Conservation (phyloP, 2,888 invertebrate genomes). For the Hirtodrosophila alboralis region DNA sequence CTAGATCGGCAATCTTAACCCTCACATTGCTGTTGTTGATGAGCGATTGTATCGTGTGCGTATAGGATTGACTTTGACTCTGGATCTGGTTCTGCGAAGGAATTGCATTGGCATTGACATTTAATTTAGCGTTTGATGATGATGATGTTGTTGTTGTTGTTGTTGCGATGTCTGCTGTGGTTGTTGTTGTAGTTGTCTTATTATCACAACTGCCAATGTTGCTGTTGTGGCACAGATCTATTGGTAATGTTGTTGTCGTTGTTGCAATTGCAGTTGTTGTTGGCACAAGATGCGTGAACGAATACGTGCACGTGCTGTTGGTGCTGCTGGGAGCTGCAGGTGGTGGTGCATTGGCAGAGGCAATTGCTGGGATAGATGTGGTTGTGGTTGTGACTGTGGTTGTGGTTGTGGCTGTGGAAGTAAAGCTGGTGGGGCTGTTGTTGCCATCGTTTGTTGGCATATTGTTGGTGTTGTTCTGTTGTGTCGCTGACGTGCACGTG, state of each 20-base stretch:
- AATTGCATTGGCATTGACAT: conserved; percentile 81
- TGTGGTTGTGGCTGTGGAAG: conserved; percentile 32
- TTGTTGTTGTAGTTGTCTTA: conserved; percentile 34
- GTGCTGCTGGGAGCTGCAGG: conserved; percentile 52
- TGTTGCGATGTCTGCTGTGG: conserved; percentile 32
- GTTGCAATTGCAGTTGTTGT: conserved; percentile 39
- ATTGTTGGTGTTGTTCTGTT: conserved; percentile 52
- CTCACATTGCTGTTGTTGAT: conserved; percentile 86
- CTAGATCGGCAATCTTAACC: conserved; percentile 93
- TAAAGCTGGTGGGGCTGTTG: conserved; percentile 22
- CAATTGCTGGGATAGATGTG: conserved; percentile 19
- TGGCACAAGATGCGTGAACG: conserved; percentile 62
- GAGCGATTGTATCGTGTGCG: conserved; percentile 83
- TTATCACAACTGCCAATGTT: conserved; percentile 32
- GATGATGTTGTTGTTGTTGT: conserved; percentile 41
- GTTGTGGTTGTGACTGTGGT: conserved; percentile 24
- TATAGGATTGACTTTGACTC: conserved; percentile 77
- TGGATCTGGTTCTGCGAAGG: conserved; percentile 81
- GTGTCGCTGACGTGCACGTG: conserved; percentile 70
- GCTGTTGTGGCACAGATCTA: conserved; percentile 54
- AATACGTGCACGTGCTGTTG: conserved; percentile 69
- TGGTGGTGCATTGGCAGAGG: conserved; percentile 48
- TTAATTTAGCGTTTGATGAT: conserved; percentile 63
- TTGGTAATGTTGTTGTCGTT: conserved; percentile 33
- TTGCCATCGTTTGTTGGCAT: conserved; percentile 33